Base-by-base conservation (phyloP, 64 coral and sea anemone genomes). In the Dendronephthya gigantea region DNA sequence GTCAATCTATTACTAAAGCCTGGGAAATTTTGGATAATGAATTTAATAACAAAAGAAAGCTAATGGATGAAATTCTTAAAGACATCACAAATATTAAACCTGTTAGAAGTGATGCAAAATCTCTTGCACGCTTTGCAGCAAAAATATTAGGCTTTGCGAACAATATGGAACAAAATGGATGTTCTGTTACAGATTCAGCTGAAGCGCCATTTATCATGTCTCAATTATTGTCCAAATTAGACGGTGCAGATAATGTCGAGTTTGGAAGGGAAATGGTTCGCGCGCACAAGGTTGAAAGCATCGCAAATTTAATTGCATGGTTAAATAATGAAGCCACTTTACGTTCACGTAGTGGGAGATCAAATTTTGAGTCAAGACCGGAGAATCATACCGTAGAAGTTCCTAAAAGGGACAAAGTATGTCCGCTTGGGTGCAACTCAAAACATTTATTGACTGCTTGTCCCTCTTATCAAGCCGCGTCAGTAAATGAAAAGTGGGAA, bases 201-300 rank as follows among this genome's bases (percentile, higher is more conserved):
- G 87, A 88, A 62, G 87, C 79, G 10, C 87, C 87, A 48, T 88
- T 83, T 83, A 48, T 88, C 25, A 83, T 88, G 76, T 88, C 87
- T 39, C 87, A 83, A 35, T 50, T 88, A 35, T 28, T 88, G n/a
- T 58, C 34, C 30, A 88, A 88, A 66, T 65, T 88, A 88, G 81
- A 88, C 10, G 29, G 35, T 48, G 39, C 23, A 47, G 82, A 83
- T 13, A 62, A 62, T 62, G 47, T 39, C 17, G 87, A 68, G 41
- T 88, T 88, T 2, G 43, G 74, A 0, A 76, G 79, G 27, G 87
- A 88, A 88, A 83, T 88, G 87, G 41, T 32, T 14, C 79, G 87
- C 75, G 40, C 50, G 15, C 8, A 75, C 43, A 87, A 83, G 4
- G 87, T 34, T n/a, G 79, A 88, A 83, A 88, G 6, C 37, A 83